Base-by-base conservation (phyloP, 1,140 invertebrate genomes). In the Bursaphelenchus mucronatus region DNA sequence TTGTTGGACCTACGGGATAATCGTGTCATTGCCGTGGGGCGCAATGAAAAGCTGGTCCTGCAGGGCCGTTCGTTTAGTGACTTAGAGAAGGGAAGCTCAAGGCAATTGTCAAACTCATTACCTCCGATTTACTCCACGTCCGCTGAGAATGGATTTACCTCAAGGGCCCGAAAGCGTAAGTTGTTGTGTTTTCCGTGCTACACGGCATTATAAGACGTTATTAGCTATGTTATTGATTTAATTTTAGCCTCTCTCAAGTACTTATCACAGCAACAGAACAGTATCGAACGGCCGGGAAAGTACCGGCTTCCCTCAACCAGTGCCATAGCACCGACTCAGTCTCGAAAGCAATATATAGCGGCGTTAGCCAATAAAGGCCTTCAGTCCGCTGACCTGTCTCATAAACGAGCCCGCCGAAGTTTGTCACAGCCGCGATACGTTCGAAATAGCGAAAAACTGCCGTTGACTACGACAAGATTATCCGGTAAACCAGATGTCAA, bases 1-100 rank as follows among this genome's bases (percentile, higher is more conserved):
- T 46, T 74, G 13, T 40, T 74, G 17, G 50, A 64, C 11, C 43
- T 76, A 19, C 76, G 76, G 61, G 71, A 74, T 17, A 55, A 69
- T 44, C 63, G 71, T 3, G 74, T 69, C 1, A 30, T 74, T 19
- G 71, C 71, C 6, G 71, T 74, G 10, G 74, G 74, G 2, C 55
- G 71, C 3, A 50, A 74, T 64, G 73, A 74, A 15, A 46, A 52
- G 39, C 52, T 61, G 15, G 54, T 66, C 5, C 57, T 75, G 13
- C 59, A 55, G 11, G 71, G 71, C 3, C 15, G 58, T 15, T 44
- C 52, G 10, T 15, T 30, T 5, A 30, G 30, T 30, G 30, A 30
- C 30, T 30, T 30, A 55, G n/a, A 55, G 41, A 30, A 30, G 30
- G 30, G 30, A 30, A 30, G 30, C 30, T 30, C 30, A 30, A 30